phyloP scores from a whole-genome alignment of 2,888 invertebrate genomes.

The Tinea trinotella region DNA sequence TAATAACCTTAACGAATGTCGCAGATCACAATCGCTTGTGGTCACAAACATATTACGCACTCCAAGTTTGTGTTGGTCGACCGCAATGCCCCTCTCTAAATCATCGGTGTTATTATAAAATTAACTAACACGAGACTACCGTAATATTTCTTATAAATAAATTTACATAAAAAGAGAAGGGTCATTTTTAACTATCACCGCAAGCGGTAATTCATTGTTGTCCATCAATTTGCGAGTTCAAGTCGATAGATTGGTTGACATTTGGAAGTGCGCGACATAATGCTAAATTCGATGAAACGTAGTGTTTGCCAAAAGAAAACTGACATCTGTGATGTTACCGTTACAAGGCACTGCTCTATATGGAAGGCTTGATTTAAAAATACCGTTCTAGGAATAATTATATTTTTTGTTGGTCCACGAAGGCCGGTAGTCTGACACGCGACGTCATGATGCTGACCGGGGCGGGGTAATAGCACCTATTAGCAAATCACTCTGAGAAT shows the following conservation, averaged over 20 bases:
- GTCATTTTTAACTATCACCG: not conserved
- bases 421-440: slow-evolving; percentile 51
- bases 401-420: slow-evolving; percentile 46
- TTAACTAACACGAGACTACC: not conserved
- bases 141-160: not conserved
- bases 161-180: not conserved
- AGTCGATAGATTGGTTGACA: not conserved
- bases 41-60: slow-evolving; percentile 16
- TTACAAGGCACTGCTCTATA: slow-evolving; percentile 40
- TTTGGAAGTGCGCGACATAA: not conserved
- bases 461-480: slow-evolving; percentile 60
- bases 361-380: slow-evolving; percentile 50
- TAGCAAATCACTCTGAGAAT: slow-evolving; percentile 63
- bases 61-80: not conserved
- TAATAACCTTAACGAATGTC: not conserved
- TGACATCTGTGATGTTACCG: slow-evolving; percentile 46
- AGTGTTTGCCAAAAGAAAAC: slow-evolving; percentile 23
- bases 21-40: slow-evolving; percentile 15
- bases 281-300: not conserved
- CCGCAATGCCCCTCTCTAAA: not conserved
- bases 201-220: not conserved
- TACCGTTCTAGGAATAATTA: slow-evolving; percentile 66
- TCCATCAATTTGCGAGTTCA: not conserved
- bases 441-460: slow-evolving; percentile 38
- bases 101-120: not conserved